Percentiles rank a stretch among this genome's conserved stretches.
These are phyloP conservation scores for Capreolus pygargus DNA, from an alignment of 2,113 vertebrate genomes.

Conservation along the genomic window DNA sequence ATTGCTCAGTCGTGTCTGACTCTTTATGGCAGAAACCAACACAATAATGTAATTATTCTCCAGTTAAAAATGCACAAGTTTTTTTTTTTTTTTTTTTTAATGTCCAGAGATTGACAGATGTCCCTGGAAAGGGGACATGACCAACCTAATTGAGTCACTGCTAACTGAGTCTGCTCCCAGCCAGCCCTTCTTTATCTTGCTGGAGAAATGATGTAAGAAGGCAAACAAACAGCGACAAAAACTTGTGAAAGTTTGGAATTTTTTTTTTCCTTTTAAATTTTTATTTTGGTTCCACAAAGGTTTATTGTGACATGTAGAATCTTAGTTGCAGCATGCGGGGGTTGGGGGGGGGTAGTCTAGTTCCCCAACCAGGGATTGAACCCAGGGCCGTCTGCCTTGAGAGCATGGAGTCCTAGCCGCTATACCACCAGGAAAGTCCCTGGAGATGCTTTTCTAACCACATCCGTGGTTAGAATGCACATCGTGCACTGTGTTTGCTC, in stretches of 20 bases:
- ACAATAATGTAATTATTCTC: not conserved
- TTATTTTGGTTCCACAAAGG: no score
- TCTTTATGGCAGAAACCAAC: not conserved
- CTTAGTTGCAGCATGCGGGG: not conserved
- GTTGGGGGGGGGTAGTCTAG: not conserved
- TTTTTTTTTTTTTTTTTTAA: not conserved
- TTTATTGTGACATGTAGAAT: not conserved
- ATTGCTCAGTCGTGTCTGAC: accelerated
- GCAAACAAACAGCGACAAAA: not conserved
- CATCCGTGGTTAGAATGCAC: no score
- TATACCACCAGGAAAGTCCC: not conserved
- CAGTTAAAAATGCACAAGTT: not conserved
- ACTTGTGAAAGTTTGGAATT: not conserved
- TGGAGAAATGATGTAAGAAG: not conserved
- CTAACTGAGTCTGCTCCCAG: not conserved
- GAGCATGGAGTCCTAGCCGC: not conserved
- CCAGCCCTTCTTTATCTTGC: not conserved
- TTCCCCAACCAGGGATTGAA: not conserved
- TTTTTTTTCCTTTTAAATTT: no score
- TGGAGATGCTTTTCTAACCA: no score
- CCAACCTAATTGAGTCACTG: not conserved
- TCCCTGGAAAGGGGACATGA: accelerated
- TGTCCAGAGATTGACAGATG: not conserved
- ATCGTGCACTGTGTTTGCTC: not conserved
- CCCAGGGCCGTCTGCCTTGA: not conserved